Evolutionary conservation across 2,888 invertebrate species (phyloP).

Genomic region (Hyposoter dolosus): DNA sequence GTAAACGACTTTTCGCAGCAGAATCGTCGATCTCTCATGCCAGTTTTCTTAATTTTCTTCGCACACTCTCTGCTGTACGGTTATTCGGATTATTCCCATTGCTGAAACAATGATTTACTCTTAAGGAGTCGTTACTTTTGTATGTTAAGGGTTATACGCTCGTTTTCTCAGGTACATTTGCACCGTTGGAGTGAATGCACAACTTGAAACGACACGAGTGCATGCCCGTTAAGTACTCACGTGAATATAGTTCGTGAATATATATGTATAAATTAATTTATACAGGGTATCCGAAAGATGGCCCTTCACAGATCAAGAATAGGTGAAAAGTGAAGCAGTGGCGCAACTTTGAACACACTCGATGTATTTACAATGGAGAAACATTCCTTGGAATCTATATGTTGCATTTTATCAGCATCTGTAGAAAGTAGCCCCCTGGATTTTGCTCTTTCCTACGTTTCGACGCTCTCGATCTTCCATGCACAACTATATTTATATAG

Average conservation of each 20-base stretch:
- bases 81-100: conserved; percentile 6
- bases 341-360: not conserved
- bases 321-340: not conserved
- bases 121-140: conserved; percentile 44
- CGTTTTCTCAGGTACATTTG: not conserved
- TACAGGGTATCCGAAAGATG: not conserved
- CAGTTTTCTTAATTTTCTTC: not conserved
- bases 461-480: conserved; percentile 22
- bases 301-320: not conserved
- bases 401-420: conserved; percentile 57
- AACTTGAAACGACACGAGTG: conserved; percentile 42
- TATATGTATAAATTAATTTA: conserved; percentile 20
- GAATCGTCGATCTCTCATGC: conserved; percentile 2
- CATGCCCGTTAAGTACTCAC: conserved; percentile 51
- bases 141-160: not conserved
- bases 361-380: not conserved
- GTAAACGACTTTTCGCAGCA: not conserved
- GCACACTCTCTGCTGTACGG: not conserved
- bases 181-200: conserved; percentile 44
- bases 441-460: conserved; percentile 51
- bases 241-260: not conserved
- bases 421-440: conserved; percentile 61
- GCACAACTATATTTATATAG: conserved; percentile 18
- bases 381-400: not conserved
- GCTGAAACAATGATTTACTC: conserved; percentile 20